phyloP scores from a whole-genome alignment of 2,113 vertebrate genomes.

The Paedocypris sp. region DNA sequence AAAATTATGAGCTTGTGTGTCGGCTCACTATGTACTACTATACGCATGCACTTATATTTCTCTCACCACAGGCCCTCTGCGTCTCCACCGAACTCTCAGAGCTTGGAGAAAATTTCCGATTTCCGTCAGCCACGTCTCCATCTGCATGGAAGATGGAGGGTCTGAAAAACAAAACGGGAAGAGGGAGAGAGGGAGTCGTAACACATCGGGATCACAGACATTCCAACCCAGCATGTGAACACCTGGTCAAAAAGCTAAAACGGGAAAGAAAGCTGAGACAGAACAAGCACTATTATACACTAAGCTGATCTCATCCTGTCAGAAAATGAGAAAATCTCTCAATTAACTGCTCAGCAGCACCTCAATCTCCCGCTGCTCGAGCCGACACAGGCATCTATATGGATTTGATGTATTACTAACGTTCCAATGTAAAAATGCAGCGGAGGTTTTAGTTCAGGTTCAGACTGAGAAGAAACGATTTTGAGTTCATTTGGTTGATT shows the following conservation, averaged over 20 bases:
- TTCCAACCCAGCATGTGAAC: slow-evolving; percentile 9
- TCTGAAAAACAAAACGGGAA: slow-evolving; percentile 5
- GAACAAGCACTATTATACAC: neutral
- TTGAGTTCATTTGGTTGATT: neutral
- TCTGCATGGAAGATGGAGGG: slow-evolving; percentile 72
- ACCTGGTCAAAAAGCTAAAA: slow-evolving; percentile 13
- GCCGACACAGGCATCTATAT: neutral
- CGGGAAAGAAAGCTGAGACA: neutral
- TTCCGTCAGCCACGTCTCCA: slow-evolving; percentile 64
- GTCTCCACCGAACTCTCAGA: slow-evolving; percentile 70
- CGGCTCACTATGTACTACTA: neutral
- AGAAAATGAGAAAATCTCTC: neutral
- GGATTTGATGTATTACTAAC: no score
- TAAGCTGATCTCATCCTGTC: neutral
- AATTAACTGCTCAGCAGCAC: slow-evolving; percentile 3
- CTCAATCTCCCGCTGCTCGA: slow-evolving; percentile 3
- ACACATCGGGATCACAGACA: neutral
- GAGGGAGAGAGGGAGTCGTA: neutral
- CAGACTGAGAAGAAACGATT: no score
- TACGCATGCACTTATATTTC: neutral
- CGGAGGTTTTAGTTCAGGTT: no score
- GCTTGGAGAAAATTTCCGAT: slow-evolving; percentile 70
- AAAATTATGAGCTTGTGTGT: neutral
- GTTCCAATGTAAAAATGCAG: no score
- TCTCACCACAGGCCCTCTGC: slow-evolving; percentile 75